Conservation (phyloP, 2,797 vertebrate species). For the Gymnocypris eckloni region DNA sequence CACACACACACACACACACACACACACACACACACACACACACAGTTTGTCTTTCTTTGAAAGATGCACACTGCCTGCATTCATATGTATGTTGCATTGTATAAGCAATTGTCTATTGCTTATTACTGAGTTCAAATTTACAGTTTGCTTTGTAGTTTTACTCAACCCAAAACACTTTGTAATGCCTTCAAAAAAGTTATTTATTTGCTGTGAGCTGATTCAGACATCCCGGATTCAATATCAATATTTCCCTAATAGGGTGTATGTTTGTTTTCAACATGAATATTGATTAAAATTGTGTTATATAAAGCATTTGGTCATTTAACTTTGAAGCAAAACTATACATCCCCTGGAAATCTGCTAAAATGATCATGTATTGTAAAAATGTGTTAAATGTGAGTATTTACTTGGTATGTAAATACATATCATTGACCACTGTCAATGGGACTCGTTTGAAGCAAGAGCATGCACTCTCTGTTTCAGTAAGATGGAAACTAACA, state of each 20-base stretch:
- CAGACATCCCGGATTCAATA: background rate
- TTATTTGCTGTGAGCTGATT: conserved; percentile 1
- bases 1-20: too few relatives aligned
- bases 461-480: background rate
- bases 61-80: background rate
- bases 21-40: background rate
- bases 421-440: background rate
- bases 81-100: background rate
- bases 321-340: conserved; percentile 18
- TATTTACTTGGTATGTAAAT: background rate
- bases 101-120: background rate
- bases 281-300: background rate
- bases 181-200: conserved; percentile 12
- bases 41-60: background rate
- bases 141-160: background rate
- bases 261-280: conserved; percentile 22
- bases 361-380: background rate
- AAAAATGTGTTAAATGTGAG: background rate
- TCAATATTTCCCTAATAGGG: background rate
- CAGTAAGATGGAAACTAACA: background rate
- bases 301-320: conserved; percentile 21
- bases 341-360: background rate
- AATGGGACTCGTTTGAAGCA: background rate
- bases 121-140: background rate
- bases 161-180: background rate